These are phyloP conservation scores for Atherinosoma microstoma DNA, from an alignment of 2,797 vertebrate species.

Conservation along the genomic window DNA sequence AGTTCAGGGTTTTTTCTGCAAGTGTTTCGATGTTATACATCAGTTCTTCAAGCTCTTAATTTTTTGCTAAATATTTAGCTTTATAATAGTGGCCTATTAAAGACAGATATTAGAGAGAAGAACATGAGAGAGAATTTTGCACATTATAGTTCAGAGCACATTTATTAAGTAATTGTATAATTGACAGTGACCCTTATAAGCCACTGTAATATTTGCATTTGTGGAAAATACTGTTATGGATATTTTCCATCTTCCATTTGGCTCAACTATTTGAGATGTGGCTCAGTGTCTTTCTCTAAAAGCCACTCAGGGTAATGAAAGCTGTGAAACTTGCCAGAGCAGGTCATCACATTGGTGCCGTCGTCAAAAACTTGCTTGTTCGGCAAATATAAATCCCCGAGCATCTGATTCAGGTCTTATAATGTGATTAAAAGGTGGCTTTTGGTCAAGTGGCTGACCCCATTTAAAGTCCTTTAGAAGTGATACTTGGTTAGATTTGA, in stretches of 20 bases:
- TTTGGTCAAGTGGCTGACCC: slow-evolving; percentile 57
- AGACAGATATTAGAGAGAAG: too few species aligned
- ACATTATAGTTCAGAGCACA: background rate
- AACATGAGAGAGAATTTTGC: too few species aligned
- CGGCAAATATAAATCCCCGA: slow-evolving; percentile 81
- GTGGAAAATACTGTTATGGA: slow-evolving; percentile 37
- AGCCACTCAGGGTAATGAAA: slow-evolving; percentile 85
- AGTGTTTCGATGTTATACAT: background rate
- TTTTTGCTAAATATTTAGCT: background rate
- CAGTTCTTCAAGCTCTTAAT: background rate
- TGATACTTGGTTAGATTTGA: slow-evolving; percentile 9
- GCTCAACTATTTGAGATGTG: slow-evolving; percentile 55
- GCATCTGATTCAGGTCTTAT: slow-evolving; percentile 78
- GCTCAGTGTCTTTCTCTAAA: slow-evolving; percentile 66
- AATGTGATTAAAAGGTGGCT: slow-evolving; percentile 69
- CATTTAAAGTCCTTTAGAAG: slow-evolving; percentile 10
- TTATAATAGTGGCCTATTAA: background rate
- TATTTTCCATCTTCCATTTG: slow-evolving; percentile 68
- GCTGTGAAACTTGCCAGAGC: slow-evolving; percentile 72
- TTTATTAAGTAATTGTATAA: slow-evolving; percentile 46
- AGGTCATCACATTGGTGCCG: slow-evolving; percentile 62
- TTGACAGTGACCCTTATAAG: slow-evolving; percentile 12
- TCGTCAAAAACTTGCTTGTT: slow-evolving; percentile 84
- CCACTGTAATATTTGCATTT: slow-evolving; percentile 43
- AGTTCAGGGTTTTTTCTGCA: background rate